These are phyloP conservation scores for Oncopodura yosiiana DNA, from an alignment of 1,140 invertebrate genomes.

Conservation along the genomic window DNA sequence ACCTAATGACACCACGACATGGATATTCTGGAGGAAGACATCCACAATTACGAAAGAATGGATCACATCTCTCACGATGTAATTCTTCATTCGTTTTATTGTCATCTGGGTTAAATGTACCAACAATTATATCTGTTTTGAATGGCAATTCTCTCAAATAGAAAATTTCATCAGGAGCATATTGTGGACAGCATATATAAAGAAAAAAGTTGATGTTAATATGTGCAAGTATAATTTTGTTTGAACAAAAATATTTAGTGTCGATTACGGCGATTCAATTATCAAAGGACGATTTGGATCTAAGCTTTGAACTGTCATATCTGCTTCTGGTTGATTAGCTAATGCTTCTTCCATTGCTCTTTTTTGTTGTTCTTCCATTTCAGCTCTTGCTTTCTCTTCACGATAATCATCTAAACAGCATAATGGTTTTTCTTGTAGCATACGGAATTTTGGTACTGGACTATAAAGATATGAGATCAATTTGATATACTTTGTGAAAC, in stretches of 20 bases:
- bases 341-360: not conserved
- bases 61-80: conserved; percentile 12
- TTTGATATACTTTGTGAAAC: not conserved
- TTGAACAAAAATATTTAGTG: not conserved
- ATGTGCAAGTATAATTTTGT: too few relatives aligned
- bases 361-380: conserved; percentile 4
- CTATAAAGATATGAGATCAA: not conserved
- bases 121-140: conserved; percentile 18
- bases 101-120: conserved; percentile 24
- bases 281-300: conserved; percentile 9
- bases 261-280: conserved; percentile 13
- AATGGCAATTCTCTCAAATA: conserved; percentile 4
- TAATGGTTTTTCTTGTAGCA: conserved; percentile 11
- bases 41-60: conserved; percentile 11
- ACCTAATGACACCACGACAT: conserved; percentile 22
- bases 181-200: not conserved
- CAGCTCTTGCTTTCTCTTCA: conserved; percentile 10
- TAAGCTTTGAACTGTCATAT: conserved; percentile 9
- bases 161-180: conserved; percentile 9
- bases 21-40: conserved; percentile 11
- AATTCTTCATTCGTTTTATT: conserved; percentile 13
- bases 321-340: not conserved
- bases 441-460: conserved; percentile 11
- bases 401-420: conserved; percentile 11
- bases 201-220: too few relatives aligned